Conservation (phyloP, 2,888 invertebrate genomes). For the Acleris holmiana region DNA sequence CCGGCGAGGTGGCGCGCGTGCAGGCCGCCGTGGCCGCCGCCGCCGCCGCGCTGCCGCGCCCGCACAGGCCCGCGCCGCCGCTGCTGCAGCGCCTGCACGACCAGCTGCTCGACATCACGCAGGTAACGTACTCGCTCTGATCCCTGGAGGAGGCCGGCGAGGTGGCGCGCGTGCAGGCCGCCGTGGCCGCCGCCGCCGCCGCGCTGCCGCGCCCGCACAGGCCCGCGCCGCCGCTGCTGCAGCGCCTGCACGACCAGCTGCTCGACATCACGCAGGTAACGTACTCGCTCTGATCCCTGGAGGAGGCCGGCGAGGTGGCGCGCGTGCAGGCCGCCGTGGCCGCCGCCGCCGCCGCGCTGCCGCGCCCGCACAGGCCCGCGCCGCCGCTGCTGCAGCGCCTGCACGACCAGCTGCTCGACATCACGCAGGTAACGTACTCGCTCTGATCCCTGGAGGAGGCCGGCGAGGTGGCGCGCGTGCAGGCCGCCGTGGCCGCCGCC, state of each 20-base stretch:
- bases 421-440: slow-evolving; percentile 87
- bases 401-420: slow-evolving; percentile 92
- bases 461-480: neutral
- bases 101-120: slow-evolving; percentile 93
- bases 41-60: slow-evolving; percentile 65
- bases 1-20: slow-evolving; percentile 94
- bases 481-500: slow-evolving; percentile 54
- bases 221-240: slow-evolving; percentile 86
- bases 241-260: slow-evolving; percentile 91
- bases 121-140: slow-evolving; percentile 75
- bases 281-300: neutral
- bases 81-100: slow-evolving; percentile 90
- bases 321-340: slow-evolving; percentile 83
- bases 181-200: slow-evolving; percentile 75
- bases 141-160: slow-evolving; percentile 54
- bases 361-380: slow-evolving; percentile 85
- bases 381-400: slow-evolving; percentile 88
- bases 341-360: slow-evolving; percentile 62
- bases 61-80: slow-evolving; percentile 86
- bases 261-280: slow-evolving; percentile 93
- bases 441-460: slow-evolving; percentile 69
- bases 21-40: slow-evolving; percentile 88
- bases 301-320: neutral
- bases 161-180: neutral
- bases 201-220: slow-evolving; percentile 81